Conservation (phyloP, 2,797 vertebrate genomes). For the Acanthopagrus latus region DNA sequence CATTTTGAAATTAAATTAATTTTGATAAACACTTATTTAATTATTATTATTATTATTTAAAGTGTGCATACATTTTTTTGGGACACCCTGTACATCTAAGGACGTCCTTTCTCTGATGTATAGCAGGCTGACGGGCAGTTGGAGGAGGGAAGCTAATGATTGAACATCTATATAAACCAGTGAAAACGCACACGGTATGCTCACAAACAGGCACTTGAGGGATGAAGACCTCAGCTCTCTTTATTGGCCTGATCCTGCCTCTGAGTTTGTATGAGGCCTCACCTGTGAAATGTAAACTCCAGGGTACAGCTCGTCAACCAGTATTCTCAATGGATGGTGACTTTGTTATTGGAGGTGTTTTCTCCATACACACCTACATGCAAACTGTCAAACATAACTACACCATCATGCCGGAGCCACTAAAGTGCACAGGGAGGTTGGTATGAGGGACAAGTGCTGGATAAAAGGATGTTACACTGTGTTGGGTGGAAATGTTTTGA, state of each 20-base stretch:
- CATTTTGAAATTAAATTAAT: too few species aligned
- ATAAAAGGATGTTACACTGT: background rate
- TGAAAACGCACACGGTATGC: background rate
- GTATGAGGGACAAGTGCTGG: background rate
- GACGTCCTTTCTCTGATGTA: background rate
- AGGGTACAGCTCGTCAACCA: conserved; percentile 41
- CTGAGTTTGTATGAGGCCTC: conserved; percentile 22
- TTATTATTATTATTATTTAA: too few species aligned
- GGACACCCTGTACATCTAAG: too few species aligned
- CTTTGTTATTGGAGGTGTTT: conserved; percentile 72
- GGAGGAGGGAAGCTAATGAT: background rate
- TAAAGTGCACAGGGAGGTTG: background rate
- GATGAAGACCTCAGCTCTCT: conserved; percentile 33
- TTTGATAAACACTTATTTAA: too few species aligned
- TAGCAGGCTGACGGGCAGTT: background rate
- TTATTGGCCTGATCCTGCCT: conserved; percentile 23
- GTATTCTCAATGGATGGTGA: conserved; percentile 69
- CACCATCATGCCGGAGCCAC: background rate
- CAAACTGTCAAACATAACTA: background rate
- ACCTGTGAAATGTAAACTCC: conserved; percentile 53
- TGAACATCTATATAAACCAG: conserved; percentile 42
- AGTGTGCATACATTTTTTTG: too few species aligned
- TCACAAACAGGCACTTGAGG: background rate
- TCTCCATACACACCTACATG: conserved; percentile 1
- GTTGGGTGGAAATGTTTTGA: background rate